A percentile compares a stretch with the other conserved stretches of the same genome.
phyloP scores from a whole-genome alignment of 2,113 vertebrate species.

The Ciconia stormi region DNA sequence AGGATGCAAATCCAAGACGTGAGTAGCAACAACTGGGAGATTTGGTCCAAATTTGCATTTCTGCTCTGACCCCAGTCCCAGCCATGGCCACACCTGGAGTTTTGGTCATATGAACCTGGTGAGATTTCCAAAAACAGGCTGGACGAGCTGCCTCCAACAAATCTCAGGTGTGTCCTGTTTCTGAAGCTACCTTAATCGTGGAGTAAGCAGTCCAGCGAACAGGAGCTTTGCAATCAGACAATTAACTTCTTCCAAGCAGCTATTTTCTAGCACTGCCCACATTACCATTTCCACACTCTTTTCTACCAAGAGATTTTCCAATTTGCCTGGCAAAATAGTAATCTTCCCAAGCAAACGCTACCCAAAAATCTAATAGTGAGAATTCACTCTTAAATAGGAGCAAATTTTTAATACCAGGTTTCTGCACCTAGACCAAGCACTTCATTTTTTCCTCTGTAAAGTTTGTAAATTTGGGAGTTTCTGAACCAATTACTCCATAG shows the following conservation, averaged over 20 bases:
- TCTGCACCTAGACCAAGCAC: not conserved
- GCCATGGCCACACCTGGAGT: not conserved
- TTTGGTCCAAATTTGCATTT: not conserved
- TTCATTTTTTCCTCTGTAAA: not conserved
- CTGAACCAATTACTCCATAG: not conserved
- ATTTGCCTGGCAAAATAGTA: not conserved
- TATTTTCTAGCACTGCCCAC: not conserved
- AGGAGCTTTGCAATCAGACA: not conserved
- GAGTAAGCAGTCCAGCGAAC: not conserved
- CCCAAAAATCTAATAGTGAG: not conserved
- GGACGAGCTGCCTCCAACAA: not conserved
- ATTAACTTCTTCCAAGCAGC: not conserved
- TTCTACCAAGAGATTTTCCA: not conserved
- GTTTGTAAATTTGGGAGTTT: not conserved
- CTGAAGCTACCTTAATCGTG: not conserved
- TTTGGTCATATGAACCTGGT: not conserved
- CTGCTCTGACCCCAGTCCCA: not conserved
- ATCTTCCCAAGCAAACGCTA: not conserved
- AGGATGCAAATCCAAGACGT: not conserved
- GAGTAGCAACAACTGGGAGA: not conserved
- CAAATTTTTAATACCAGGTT: not conserved
- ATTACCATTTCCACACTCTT: not conserved
- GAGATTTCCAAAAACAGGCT: not conserved
- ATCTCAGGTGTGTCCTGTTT: not conserved
- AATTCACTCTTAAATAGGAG: not conserved